phyloP scores from a whole-genome alignment of 2,797 vertebrate species.

The Chelidonichthys spinosus region DNA sequence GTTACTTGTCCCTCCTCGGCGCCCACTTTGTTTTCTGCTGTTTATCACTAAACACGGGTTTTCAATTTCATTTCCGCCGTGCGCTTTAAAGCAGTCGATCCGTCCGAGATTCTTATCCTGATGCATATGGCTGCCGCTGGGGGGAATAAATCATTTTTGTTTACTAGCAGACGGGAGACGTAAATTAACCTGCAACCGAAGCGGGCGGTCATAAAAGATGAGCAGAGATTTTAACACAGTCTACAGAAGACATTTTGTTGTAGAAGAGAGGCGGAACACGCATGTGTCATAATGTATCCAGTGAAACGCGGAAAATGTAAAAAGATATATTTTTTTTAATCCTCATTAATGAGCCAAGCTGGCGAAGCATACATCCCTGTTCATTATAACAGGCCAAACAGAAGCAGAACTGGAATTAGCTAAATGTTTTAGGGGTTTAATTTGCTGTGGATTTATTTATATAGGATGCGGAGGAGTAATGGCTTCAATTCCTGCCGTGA shows the following conservation, averaged over 20 bases:
- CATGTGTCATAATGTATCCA: not conserved
- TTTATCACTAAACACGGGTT: conserved; percentile 36
- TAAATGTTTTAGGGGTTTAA: not conserved
- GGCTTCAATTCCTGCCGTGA: conserved; percentile 9
- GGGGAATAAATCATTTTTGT: conserved; percentile 45
- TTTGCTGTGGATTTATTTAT: conserved; percentile 1
- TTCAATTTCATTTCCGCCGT: conserved; percentile 49
- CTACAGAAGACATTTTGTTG: not conserved
- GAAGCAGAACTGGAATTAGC: not conserved
- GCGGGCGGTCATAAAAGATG: conserved; percentile 21
- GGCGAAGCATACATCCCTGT: not conserved
- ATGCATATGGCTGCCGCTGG: conserved; percentile 12
- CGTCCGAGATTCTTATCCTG: conserved; percentile 48
- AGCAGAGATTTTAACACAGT: conserved; percentile 22
- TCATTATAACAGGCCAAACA: not conserved
- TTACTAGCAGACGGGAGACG: conserved; percentile 39
- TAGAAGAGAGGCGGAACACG: not conserved
- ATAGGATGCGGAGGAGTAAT: not conserved
- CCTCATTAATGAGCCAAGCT: not conserved
- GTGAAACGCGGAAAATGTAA: conserved; percentile 18
- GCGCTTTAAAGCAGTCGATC: conserved; percentile 28
- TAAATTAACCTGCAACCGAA: conserved; percentile 41
- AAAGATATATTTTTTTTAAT: not conserved
- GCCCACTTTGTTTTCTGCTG: conserved; percentile 35
- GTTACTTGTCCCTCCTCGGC: conserved; percentile 16